Conservation (phyloP, 2,888 invertebrate species). For the Orchestes rusci region DNA sequence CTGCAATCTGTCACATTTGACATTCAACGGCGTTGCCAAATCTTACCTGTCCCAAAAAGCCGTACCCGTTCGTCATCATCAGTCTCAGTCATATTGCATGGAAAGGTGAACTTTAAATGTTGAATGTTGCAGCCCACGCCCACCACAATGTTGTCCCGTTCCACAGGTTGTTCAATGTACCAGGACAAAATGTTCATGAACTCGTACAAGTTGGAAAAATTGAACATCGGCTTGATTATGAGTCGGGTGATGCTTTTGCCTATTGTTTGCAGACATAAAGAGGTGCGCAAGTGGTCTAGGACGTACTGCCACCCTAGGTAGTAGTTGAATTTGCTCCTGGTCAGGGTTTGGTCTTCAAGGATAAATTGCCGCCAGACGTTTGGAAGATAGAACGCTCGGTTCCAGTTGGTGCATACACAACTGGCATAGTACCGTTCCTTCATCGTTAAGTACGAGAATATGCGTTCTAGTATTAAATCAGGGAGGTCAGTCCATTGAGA, state of each 20-base stretch:
- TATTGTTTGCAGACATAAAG: constrained; percentile 60
- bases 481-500: constrained; percentile 63
- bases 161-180: constrained; percentile 53
- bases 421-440: constrained; percentile 69
- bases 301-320: constrained; percentile 76
- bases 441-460: constrained; percentile 61
- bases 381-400: constrained; percentile 63
- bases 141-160: constrained; percentile 33
- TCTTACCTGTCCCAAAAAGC: constrained; percentile 73
- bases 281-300: constrained; percentile 66
- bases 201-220: constrained; percentile 76
- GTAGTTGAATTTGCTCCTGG: constrained; percentile 68
- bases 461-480: constrained; percentile 63
- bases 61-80: constrained; percentile 49
- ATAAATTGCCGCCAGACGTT: constrained; percentile 69
- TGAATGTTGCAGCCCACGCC: constrained; percentile 54
- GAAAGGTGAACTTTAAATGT: constrained; percentile 63
- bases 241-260: constrained; percentile 60
- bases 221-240: constrained; percentile 64
- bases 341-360: constrained; percentile 64
- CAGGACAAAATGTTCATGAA: constrained; percentile 76
- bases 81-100: constrained; percentile 62
- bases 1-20: too few species aligned
- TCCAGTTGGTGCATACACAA: constrained; percentile 60
- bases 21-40: too few species aligned